phyloP scores from a whole-genome alignment of 1,140 invertebrate species.

The Lerema accius region DNA sequence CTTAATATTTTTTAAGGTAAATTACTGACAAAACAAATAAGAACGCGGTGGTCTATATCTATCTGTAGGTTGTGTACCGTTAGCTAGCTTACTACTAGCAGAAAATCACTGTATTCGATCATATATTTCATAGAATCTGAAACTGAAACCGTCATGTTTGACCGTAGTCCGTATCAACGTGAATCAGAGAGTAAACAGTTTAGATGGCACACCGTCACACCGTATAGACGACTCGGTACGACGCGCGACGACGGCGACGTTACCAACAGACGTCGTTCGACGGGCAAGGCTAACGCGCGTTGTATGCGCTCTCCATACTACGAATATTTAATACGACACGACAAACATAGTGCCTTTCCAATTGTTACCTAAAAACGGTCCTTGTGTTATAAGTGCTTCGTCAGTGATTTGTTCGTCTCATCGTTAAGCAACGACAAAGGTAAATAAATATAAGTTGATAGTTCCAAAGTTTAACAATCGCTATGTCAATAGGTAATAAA shows the following conservation, averaged over 20 bases:
- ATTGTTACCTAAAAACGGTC: background rate
- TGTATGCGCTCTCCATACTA: conserved; percentile 26
- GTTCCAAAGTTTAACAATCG: conserved; percentile 12
- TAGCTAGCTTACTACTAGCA: too few relatives aligned
- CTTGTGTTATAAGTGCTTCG: conserved; percentile 19
- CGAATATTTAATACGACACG: conserved; percentile 17
- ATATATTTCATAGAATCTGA: too few relatives aligned
- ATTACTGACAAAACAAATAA: too few relatives aligned
- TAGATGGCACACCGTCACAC: too few relatives aligned
- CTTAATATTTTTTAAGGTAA: too few relatives aligned
- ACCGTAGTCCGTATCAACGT: background rate
- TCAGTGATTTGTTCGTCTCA: conserved; percentile 16
- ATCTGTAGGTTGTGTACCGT: too few relatives aligned
- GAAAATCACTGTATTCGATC: too few relatives aligned
- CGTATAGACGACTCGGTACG: too few relatives aligned
- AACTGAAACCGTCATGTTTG: background rate
- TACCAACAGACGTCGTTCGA: conserved; percentile 27
- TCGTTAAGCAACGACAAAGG: conserved; percentile 16
- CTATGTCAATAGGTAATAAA: conserved; percentile 3
- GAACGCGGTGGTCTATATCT: too few relatives aligned
- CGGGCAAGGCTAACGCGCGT: conserved; percentile 36
- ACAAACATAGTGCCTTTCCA: conserved; percentile 25
- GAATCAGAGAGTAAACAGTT: background rate
- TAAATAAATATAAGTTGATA: conserved; percentile 30
- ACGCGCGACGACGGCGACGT: conserved; percentile 11